Conservation (phyloP, 2,113 vertebrate species). For the Condylura cristata region DNA sequence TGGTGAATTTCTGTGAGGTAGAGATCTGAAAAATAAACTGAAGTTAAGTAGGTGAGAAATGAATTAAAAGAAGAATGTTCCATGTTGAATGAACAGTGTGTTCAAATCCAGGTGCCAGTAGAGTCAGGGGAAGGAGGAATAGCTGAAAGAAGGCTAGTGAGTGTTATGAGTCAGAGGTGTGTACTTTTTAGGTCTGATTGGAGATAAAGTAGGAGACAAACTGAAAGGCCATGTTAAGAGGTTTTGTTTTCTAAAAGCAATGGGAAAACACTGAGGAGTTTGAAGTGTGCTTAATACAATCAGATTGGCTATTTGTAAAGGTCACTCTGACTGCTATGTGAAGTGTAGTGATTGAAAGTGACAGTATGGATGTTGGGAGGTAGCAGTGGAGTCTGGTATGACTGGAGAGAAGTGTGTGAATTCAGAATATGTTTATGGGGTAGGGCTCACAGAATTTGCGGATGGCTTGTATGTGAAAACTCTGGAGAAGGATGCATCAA, state of each 20-base stretch:
- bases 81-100: not conserved
- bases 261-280: conserved; percentile 39
- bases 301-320: conserved; percentile 16
- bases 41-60: not conserved
- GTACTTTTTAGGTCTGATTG: not conserved
- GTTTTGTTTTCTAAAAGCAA: conserved; percentile 18
- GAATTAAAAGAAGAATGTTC: conserved; percentile 8
- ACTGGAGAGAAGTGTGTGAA: not conserved
- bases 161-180: not conserved
- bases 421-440: conserved; percentile 12
- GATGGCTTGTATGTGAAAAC: not conserved
- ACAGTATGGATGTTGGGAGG: not conserved
- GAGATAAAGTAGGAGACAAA: not conserved
- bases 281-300: not conserved
- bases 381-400: not conserved
- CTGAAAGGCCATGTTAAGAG: not conserved
- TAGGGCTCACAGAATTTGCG: not conserved
- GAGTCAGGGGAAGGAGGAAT: not conserved
- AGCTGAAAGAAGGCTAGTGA: not conserved
- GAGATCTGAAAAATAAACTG: conserved; percentile 21
- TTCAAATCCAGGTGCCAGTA: not conserved
- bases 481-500: not conserved
- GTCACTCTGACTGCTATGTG: not conserved
- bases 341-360: not conserved
- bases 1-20: not conserved